Percentiles rank a stretch among this genome's conserved stretches.
Evolutionary conservation across 2,797 vertebrate genomes (phyloP).

Genomic region (Acanthurus leucopareius): DNA sequence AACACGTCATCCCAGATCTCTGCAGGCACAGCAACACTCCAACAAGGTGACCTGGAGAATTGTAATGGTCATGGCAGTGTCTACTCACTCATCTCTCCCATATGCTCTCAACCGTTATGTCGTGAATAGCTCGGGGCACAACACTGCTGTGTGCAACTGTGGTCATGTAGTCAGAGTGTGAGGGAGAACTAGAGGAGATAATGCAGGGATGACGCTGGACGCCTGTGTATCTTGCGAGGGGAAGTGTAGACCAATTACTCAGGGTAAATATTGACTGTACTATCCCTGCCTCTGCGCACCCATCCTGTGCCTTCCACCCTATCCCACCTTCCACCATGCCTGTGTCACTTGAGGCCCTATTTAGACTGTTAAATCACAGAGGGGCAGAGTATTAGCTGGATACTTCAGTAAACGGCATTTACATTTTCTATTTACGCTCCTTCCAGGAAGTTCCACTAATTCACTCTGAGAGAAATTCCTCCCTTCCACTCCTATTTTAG

Average conservation of each 20-base stretch:
- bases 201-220: slow-evolving; percentile 55
- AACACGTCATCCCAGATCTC: slow-evolving; percentile 28
- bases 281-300: slow-evolving; percentile 55
- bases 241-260: slow-evolving; percentile 75
- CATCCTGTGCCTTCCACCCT: slow-evolving; percentile 18
- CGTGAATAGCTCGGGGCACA: slow-evolving; percentile 29
- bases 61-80: slow-evolving; percentile 46
- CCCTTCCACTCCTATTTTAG: slow-evolving; percentile 1
- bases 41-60: slow-evolving; percentile 46
- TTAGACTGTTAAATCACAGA: slow-evolving; percentile 47
- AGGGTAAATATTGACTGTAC: slow-evolving; percentile 75
- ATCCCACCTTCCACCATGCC: slow-evolving; percentile 23
- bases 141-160: slow-evolving; percentile 25
- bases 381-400: slow-evolving; percentile 18
- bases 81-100: slow-evolving; percentile 27
- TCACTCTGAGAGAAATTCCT: slow-evolving; percentile 24
- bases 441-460: slow-evolving; percentile 34
- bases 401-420: slow-evolving; percentile 54
- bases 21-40: slow-evolving; percentile 29
- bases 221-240: slow-evolving; percentile 55
- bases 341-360: slow-evolving; percentile 43
- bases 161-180: slow-evolving; percentile 28
- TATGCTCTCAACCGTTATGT: slow-evolving; percentile 41
- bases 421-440: slow-evolving; percentile 34
- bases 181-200: slow-evolving; percentile 53